Percentiles rank a stretch among this genome's conserved stretches.
phyloP scores from a whole-genome alignment of 1,140 invertebrate genomes.

The Acromyrmex heyeri region DNA sequence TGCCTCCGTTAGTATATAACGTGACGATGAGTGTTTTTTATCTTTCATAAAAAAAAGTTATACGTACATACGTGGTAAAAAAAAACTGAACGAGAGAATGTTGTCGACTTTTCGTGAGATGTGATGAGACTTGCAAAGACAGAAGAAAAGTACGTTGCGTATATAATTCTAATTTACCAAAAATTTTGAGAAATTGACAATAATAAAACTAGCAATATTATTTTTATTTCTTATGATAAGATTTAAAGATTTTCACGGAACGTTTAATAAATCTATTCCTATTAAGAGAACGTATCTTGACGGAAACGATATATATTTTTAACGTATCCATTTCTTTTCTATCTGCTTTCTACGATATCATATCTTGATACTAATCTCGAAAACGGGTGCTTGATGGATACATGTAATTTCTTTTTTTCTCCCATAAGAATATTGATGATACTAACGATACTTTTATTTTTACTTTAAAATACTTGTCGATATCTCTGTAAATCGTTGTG shows the following conservation, averaged over 20 bases:
- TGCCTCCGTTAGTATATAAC: neutral
- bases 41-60: neutral
- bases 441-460: constrained; percentile 5
- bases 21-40: neutral
- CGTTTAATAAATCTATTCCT: neutral
- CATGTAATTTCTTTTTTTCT: constrained; percentile 5
- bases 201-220: neutral
- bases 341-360: neutral
- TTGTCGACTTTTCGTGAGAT: neutral
- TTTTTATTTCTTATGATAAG: neutral
- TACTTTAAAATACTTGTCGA: neutral
- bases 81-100: neutral
- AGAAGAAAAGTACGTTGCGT: neutral
- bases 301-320: neutral
- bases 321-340: neutral
- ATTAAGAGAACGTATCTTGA: neutral
- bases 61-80: neutral
- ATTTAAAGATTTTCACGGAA: neutral
- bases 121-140: neutral
- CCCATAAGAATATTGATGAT: neutral
- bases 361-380: neutral
- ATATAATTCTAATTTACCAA: neutral
- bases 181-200: neutral
- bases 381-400: neutral
- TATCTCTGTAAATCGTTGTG: neutral